Evolutionary conservation across 2,113 vertebrate species (phyloP).

Genomic region (Pampusana beccarii): DNA sequence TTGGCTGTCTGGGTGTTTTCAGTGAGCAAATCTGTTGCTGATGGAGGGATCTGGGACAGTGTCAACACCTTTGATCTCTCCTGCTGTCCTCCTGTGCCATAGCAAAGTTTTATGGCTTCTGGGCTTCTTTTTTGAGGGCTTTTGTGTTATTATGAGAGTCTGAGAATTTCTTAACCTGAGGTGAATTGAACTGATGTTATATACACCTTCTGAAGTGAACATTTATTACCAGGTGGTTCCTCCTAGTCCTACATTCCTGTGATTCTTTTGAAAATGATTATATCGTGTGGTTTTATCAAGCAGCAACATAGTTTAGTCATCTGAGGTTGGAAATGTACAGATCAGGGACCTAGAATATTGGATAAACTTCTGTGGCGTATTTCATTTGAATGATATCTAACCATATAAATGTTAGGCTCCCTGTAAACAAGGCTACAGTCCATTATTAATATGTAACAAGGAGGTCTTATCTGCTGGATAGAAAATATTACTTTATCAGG

Average conservation of each 20-base stretch:
- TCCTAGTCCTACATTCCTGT: background rate
- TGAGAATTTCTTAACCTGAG: background rate
- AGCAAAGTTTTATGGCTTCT: background rate
- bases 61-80: background rate
- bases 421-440: background rate
- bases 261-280: background rate
- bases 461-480: background rate
- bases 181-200: background rate
- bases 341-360: background rate
- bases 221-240: background rate
- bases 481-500: background rate
- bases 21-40: background rate
- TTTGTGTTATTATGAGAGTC: background rate
- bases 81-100: background rate
- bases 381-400: background rate
- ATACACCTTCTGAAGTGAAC: background rate
- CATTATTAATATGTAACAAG: background rate
- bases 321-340: background rate
- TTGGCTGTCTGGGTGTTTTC: background rate
- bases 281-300: background rate
- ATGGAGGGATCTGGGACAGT: background rate
- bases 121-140: background rate
- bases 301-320: background rate
- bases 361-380: background rate
- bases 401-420: background rate